phyloP scores from a whole-genome alignment of 2,888 invertebrate genomes.

The Ptilodon capucinus region DNA sequence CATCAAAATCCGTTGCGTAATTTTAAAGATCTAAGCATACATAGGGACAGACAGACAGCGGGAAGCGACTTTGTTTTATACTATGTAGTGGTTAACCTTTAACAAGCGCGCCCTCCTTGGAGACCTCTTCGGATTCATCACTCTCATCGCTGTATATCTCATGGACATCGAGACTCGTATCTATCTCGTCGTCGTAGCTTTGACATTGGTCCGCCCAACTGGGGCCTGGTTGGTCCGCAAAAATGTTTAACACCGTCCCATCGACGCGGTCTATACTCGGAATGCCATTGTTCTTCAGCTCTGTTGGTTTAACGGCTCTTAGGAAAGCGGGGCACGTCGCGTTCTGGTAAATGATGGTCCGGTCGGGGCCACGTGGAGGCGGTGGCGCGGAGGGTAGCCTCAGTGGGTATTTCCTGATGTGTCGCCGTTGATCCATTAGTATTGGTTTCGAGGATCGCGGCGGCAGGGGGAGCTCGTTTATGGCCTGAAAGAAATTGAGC shows the following conservation, averaged over 20 bases:
- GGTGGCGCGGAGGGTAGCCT: slow-evolving; percentile 35
- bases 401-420: slow-evolving; percentile 64
- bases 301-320: neutral
- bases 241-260: slow-evolving; percentile 46
- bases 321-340: slow-evolving; percentile 25
- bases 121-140: slow-evolving; percentile 21
- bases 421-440: slow-evolving; percentile 65
- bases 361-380: slow-evolving; percentile 4
- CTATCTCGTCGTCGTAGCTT: slow-evolving; percentile 7
- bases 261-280: slow-evolving; percentile 3
- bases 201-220: slow-evolving; percentile 50
- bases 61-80: too few species aligned
- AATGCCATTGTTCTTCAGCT: slow-evolving; percentile 7
- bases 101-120: slow-evolving; percentile 52
- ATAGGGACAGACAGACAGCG: too few species aligned
- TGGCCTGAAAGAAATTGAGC: slow-evolving; percentile 35
- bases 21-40: too few species aligned
- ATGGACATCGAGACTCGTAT: neutral
- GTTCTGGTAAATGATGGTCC: slow-evolving; percentile 62
- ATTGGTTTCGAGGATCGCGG: slow-evolving; percentile 62
- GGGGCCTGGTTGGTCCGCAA: slow-evolving; percentile 32
- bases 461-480: slow-evolving; percentile 62
- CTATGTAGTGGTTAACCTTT: too few species aligned
- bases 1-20: too few species aligned
- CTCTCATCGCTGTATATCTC: slow-evolving; percentile 3